Conservation (phyloP, 2,113 vertebrate species). For the Prunella himalayana region DNA sequence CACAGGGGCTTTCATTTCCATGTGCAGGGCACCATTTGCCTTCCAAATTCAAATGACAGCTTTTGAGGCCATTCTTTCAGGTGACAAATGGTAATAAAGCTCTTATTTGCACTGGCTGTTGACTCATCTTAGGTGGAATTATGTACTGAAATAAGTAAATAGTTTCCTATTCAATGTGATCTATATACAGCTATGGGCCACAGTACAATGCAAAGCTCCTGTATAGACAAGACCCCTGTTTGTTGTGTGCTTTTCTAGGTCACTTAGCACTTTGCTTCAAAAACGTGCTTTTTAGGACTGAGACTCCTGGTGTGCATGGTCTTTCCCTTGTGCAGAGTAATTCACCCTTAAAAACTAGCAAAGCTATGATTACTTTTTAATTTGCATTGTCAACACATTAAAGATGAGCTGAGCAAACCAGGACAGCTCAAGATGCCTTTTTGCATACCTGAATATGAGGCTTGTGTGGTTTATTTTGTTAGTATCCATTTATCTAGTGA, state of each 20-base stretch:
- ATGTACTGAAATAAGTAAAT: conserved; percentile 74
- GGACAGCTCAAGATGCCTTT: not conserved
- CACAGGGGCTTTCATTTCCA: conserved; percentile 51
- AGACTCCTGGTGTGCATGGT: conserved; percentile 20
- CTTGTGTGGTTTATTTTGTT: not conserved
- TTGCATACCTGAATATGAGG: conserved; percentile 1
- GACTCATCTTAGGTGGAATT: conserved; percentile 78
- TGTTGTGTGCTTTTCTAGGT: conserved; percentile 68
- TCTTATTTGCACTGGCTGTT: conserved; percentile 69
- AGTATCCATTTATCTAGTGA: not conserved
- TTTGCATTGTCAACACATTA: conserved; percentile 66
- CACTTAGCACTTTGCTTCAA: conserved; percentile 32
- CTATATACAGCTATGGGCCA: conserved; percentile 31
- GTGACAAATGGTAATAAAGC: conserved; percentile 65
- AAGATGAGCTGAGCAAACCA: conserved; percentile 24
- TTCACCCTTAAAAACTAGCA: conserved; percentile 66
- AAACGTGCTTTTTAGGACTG: conserved; percentile 31
- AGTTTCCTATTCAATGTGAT: conserved; percentile 57
- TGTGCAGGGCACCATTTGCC: conserved; percentile 35
- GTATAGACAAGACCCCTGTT: conserved; percentile 51
- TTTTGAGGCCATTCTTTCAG: conserved; percentile 61
- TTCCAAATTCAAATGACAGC: conserved; percentile 50
- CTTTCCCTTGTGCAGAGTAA: conserved; percentile 26
- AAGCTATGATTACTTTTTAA: conserved; percentile 25
- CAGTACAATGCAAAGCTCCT: conserved; percentile 41